Percentiles rank a stretch among this genome's conserved stretches.
Evolutionary conservation across 2,113 vertebrate genomes (phyloP).

Genomic region (Cryptoleucopteryx plumbea): DNA sequence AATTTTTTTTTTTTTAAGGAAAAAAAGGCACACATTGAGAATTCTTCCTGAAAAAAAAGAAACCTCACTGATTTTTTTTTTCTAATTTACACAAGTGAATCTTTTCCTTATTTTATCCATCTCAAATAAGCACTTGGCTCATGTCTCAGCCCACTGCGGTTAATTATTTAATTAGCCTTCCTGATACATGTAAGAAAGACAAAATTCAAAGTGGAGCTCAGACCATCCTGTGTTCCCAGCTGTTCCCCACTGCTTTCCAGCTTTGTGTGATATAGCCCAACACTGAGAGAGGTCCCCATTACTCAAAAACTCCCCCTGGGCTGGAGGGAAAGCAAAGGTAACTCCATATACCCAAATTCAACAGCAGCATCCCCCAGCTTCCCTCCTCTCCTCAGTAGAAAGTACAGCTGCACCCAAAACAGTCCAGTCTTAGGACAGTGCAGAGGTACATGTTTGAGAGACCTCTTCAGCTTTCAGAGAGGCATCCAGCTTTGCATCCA

Average conservation of each 20-base stretch:
- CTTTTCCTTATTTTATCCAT: not conserved
- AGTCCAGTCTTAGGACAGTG: no score
- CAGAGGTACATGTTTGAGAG: not conserved
- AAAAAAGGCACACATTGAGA: not conserved
- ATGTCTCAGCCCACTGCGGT: not conserved
- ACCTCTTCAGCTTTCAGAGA: not conserved
- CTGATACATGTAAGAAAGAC: not conserved
- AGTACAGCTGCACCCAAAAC: not conserved
- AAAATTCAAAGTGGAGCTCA: not conserved
- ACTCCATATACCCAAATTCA: accelerated
- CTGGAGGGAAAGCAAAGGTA: not conserved
- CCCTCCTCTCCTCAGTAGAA: not conserved
- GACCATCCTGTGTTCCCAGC: not conserved
- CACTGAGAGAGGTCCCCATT: not conserved
- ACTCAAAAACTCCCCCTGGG: not conserved
- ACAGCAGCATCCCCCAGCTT: not conserved
- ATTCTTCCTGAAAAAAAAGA: not conserved
- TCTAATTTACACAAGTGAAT: not conserved
- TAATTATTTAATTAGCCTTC: not conserved
- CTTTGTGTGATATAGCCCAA: not conserved
- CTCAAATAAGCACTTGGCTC: not conserved
- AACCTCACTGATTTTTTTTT: not conserved
- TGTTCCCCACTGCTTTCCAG: not conserved
- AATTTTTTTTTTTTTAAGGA: not conserved
- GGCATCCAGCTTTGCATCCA: not conserved